These are phyloP conservation scores for Cisticola juncidis DNA, from an alignment of 2,113 vertebrate genomes.

Conservation along the genomic window DNA sequence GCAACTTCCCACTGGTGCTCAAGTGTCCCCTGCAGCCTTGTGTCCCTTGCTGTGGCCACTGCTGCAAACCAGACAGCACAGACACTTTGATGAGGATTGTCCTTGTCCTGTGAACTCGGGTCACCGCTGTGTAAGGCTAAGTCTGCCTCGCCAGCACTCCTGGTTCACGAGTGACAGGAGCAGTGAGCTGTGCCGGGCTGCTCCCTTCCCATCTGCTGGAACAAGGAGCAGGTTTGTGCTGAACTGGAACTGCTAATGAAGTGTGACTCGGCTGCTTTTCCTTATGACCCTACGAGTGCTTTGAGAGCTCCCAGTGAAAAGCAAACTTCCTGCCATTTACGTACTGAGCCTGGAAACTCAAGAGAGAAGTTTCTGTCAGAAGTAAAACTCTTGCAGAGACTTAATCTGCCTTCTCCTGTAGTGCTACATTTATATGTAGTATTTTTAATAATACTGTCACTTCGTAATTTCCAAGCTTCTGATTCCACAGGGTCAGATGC, in stretches of 20 bases:
- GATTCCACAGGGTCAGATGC: neutral
- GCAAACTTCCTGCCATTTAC: conserved; percentile 35
- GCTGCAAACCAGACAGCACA: neutral
- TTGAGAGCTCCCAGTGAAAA: conserved; percentile 46
- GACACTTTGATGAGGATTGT: neutral
- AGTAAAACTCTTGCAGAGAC: neutral
- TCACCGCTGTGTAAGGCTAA: no score
- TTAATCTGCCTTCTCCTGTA: neutral
- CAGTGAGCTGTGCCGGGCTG: neutral
- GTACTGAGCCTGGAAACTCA: conserved; percentile 6
- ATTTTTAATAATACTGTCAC: conserved; percentile 9
- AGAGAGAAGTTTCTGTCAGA: conserved; percentile 15
- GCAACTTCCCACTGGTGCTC: neutral
- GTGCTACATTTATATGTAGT: neutral
- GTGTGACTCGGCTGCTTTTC: conserved; percentile 37
- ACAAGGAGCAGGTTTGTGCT: neutral
- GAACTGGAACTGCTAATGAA: conserved; percentile 39
- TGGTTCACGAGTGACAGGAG: neutral
- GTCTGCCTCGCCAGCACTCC: neutral
- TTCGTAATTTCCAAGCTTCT: neutral
- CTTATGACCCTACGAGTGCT: neutral
- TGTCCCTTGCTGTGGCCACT: neutral
- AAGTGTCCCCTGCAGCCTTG: neutral
- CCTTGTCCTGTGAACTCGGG: neutral
- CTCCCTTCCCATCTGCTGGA: neutral